Evolutionary conservation across 2,113 vertebrate genomes (phyloP).

Genomic region (Emydocephalus ijimae): DNA sequence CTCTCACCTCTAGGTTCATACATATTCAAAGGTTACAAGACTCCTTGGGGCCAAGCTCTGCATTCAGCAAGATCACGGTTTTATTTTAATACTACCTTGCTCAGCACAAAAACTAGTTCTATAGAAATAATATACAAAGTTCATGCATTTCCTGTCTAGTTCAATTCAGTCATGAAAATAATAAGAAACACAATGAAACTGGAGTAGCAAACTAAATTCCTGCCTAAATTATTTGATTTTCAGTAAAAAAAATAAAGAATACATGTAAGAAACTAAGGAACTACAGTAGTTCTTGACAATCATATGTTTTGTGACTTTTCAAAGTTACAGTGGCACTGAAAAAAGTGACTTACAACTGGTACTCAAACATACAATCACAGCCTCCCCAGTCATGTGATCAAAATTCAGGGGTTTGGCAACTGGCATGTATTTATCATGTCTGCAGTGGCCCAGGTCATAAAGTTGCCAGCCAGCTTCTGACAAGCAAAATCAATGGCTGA

Average conservation of each 20-base stretch:
- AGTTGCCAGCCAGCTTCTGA: background rate
- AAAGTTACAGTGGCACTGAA: background rate
- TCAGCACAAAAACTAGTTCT: conserved; percentile 3
- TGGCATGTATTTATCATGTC: too few species aligned
- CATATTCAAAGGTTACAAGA: background rate
- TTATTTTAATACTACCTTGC: background rate
- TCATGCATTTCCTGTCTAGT: background rate
- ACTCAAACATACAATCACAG: background rate
- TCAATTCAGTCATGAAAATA: background rate
- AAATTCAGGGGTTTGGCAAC: too few species aligned
- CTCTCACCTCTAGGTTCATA: background rate
- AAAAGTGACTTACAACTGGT: background rate
- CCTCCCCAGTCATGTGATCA: background rate
- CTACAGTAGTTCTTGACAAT: background rate
- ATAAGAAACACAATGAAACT: background rate
- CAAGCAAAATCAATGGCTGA: background rate
- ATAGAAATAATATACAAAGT: background rate
- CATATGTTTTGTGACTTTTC: background rate
- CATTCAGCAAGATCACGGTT: conserved; percentile 6
- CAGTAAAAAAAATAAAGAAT: background rate
- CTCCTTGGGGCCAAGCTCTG: background rate
- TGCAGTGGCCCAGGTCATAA: background rate
- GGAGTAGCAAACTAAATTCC: background rate
- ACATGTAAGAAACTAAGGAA: background rate
- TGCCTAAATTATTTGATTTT: background rate